phyloP scores from a whole-genome alignment of 1,140 invertebrate species.

The Zaprionus inermis region DNA sequence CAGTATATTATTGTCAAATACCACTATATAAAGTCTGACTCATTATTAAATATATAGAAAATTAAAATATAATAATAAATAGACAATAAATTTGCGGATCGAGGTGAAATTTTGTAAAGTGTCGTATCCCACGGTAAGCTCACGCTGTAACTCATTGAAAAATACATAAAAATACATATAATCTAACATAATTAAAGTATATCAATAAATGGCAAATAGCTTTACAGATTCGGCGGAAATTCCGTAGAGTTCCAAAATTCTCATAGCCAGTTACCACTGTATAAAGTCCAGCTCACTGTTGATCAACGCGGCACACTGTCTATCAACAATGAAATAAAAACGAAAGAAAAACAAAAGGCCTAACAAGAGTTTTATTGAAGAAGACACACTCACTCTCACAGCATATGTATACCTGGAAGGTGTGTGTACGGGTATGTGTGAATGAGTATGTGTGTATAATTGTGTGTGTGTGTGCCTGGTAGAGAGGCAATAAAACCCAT shows the following conservation, averaged over 20 bases:
- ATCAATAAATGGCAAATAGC: not conserved
- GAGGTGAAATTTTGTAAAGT: too few species aligned
- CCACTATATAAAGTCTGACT: too few species aligned
- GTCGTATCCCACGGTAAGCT: not conserved
- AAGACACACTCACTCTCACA: slow-evolving; percentile 32
- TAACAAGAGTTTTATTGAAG: slow-evolving; percentile 82
- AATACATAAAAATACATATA: too few species aligned
- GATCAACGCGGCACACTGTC: slow-evolving; percentile 70
- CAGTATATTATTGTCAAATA: too few species aligned
- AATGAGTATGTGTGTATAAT: too few species aligned
- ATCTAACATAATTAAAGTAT: too few species aligned
- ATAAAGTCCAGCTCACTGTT: slow-evolving; percentile 80
- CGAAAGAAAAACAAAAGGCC: slow-evolving; percentile 77
- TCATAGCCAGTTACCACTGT: slow-evolving; percentile 16
- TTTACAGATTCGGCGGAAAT: not conserved
- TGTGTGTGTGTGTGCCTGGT: slow-evolving; percentile 34
- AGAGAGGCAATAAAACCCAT: slow-evolving; percentile 82
- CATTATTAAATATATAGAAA: too few species aligned
- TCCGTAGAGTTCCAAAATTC: slow-evolving; percentile 18
- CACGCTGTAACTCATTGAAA: not conserved
- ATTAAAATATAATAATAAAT: too few species aligned
- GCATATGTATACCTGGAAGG: slow-evolving; percentile 29
- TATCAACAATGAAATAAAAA: slow-evolving; percentile 81
- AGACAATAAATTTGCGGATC: too few species aligned
- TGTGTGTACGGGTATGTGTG: slow-evolving; percentile 6